Evolutionary conservation across 2,113 vertebrate species (phyloP).

Genomic region (human): DNA sequence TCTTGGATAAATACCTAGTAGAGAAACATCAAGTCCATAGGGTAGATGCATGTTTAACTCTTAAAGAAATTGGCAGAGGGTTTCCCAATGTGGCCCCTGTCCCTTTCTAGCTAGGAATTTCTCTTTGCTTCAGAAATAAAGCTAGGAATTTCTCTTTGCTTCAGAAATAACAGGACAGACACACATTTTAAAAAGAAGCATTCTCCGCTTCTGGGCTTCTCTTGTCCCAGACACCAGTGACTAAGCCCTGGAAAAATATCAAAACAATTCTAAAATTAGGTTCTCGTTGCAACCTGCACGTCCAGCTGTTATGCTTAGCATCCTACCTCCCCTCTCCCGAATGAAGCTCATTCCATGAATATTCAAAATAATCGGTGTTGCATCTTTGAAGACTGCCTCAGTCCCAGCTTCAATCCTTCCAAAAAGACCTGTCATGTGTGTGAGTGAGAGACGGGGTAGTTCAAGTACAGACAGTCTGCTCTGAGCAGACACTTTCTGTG

Average conservation of each 20-base stretch:
- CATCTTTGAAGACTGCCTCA: background rate
- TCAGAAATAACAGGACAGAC: background rate
- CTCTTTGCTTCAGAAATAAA: background rate
- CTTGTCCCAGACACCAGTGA: conserved; percentile 11
- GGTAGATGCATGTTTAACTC: background rate
- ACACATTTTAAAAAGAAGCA: background rate
- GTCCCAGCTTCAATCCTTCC: background rate
- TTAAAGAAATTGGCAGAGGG: background rate
- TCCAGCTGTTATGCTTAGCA: conserved; percentile 45
- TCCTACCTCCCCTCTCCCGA: background rate
- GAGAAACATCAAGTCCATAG: background rate
- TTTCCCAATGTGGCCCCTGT: background rate
- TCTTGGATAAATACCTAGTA: background rate
- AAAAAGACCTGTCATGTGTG: background rate
- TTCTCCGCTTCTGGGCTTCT: background rate
- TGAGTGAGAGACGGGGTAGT: background rate
- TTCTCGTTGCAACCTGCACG: conserved; percentile 24
- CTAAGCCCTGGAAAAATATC: conserved; percentile 53
- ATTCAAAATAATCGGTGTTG: background rate
- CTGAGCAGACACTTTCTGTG: background rate
- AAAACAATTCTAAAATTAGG: conserved; percentile 67
- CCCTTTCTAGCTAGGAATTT: background rate
- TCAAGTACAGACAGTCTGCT: background rate
- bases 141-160: background rate
- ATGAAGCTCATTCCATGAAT: conserved; percentile 11